Evolutionary conservation across 2,797 vertebrate species (phyloP), one percentile per base, ranked within the genome.

Genomic region (Pseudopleuronectes americanus): DNA sequence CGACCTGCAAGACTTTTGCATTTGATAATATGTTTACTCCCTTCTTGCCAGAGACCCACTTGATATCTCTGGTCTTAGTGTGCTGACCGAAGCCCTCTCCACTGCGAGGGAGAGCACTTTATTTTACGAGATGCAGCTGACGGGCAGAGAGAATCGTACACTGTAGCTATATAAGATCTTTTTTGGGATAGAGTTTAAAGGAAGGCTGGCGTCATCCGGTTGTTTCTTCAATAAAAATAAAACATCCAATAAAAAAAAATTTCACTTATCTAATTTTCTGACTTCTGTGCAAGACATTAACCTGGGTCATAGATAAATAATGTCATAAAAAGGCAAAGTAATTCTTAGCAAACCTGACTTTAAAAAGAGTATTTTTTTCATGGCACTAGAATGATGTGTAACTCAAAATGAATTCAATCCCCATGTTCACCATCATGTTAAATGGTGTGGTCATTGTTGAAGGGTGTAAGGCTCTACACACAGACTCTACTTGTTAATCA

Each of bases 21-120:
- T 85, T 78, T 81, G 75, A 82, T 85, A 81, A 84, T 77, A 76
- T 87, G 79, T 89, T 88, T 86, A 79, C 77, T 81, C 48, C 81
- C 51, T 64, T 14, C 36, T 58, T 86, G 84, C 85, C 88, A 87
- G 79, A 81, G 78, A 84, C 63, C 67, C 72, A 85, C 65, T 85
- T 73, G 83, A 89, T 89, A 83, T 81, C 77, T 66, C 48, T 68
- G 71, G 72, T 77, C 73, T 76, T 69, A 77, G 76, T 64, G 68
- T 68, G 77, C 56, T 78, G 85, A 82, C 82, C 76, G 64, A 52
- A 74, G 68, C 53, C 57, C 58, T 67, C 41, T 74, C 68, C 53
- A 68, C 60, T 76, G 57, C 31, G 36, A 62, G 51, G 51, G 31
- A 54, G 73, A 77, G 65, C 33, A 4, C 28, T 36, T 61, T 71